Conservation (phyloP, 2,797 vertebrate species). For the Clarias platycephalus region DNA sequence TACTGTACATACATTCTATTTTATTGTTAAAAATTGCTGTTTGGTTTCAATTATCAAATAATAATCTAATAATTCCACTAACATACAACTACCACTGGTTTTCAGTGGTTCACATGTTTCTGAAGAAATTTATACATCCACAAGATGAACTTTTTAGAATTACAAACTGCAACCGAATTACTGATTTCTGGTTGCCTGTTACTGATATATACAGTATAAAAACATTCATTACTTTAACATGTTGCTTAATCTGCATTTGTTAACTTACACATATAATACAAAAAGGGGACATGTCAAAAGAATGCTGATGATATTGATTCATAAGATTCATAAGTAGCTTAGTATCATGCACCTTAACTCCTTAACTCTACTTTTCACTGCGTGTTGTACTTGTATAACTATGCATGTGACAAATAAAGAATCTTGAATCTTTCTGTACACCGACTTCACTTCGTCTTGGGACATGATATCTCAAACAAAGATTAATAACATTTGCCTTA, state of each 20-base stretch:
- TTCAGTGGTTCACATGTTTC: not conserved
- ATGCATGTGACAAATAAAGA: too few species aligned
- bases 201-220: not conserved
- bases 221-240: not conserved
- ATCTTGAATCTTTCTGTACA: too few species aligned
- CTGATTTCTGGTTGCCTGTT: not conserved
- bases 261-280: not conserved
- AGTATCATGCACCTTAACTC: not conserved
- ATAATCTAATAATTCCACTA: not conserved
- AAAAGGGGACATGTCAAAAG: not conserved
- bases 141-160: not conserved
- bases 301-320: conserved; percentile 3
- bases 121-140: not conserved
- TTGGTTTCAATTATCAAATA: not conserved
- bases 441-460: not conserved
- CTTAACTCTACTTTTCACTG: too few species aligned
- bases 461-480: not conserved
- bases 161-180: not conserved
- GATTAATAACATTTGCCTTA: not conserved
- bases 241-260: not conserved
- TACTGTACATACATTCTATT: not conserved
- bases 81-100: not conserved
- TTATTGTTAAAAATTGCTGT: not conserved
- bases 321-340: not conserved
- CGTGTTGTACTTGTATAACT: too few species aligned